Evolutionary conservation across 2,113 vertebrate species (phyloP).

Genomic region (Apteryx owenii): DNA sequence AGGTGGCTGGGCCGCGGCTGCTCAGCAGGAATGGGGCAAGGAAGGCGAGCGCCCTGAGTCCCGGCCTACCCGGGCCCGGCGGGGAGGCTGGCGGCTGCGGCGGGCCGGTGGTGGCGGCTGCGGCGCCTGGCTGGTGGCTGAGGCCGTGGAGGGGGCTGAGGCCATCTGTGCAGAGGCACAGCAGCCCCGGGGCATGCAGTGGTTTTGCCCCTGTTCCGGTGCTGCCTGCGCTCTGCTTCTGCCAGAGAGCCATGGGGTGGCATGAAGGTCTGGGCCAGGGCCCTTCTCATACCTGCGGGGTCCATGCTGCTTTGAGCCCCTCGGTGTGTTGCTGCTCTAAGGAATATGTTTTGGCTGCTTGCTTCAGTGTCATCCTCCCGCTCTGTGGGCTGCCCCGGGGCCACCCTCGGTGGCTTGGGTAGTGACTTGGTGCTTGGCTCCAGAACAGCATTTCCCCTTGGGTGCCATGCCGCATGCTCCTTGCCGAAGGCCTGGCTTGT

Average conservation of each 20-base stretch:
- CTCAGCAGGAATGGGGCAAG: no score
- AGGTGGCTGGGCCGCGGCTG: no score
- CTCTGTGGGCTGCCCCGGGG: no score
- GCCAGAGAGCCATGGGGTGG: no score
- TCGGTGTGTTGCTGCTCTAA: fast-evolving
- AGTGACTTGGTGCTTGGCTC: no score
- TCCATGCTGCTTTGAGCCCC: background rate
- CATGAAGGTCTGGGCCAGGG: background rate
- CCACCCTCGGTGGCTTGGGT: background rate
- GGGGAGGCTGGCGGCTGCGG: no score
- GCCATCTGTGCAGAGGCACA: no score
- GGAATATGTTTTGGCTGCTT: background rate
- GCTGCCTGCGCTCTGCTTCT: background rate
- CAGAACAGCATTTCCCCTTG: background rate
- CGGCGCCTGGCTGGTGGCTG: no score
- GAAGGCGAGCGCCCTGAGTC: no score
- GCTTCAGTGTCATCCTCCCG: background rate
- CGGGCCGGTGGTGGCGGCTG: no score
- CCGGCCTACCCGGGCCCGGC: no score
- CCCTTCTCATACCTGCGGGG: background rate
- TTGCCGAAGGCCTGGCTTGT: no score
- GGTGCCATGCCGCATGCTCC: background rate
- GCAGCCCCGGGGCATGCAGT: background rate
- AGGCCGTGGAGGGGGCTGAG: background rate
- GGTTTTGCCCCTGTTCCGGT: background rate